Conservation (phyloP, 2,113 vertebrate species). For the Aptenodytes forsteri region DNA sequence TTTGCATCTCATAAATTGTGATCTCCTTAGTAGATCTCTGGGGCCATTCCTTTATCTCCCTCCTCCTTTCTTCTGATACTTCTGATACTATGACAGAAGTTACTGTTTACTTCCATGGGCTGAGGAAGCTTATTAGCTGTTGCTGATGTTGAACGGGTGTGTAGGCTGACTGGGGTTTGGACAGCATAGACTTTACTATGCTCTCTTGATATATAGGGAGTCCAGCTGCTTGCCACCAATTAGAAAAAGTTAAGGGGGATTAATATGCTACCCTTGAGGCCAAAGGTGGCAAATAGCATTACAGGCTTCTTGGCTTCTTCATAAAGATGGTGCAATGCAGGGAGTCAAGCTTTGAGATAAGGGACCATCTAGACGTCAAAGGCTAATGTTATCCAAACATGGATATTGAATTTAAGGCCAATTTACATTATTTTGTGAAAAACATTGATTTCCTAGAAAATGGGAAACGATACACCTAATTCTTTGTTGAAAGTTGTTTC, state of each 20-base stretch:
- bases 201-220: fast-evolving
- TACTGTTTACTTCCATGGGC: background rate
- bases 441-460: background rate
- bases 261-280: background rate
- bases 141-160: background rate
- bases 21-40: background rate
- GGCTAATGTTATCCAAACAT: background rate
- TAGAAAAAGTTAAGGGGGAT: background rate
- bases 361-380: background rate
- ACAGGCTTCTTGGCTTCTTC: background rate
- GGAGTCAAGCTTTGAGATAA: background rate
- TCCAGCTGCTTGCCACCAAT: background rate
- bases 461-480: background rate
- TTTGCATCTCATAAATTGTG: background rate
- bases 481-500: background rate
- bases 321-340: background rate
- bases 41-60: background rate
- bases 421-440: background rate
- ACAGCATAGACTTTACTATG: background rate
- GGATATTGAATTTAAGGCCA: background rate
- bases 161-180: background rate
- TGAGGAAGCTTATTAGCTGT: background rate
- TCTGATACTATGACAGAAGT: background rate
- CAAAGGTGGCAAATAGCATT: background rate
- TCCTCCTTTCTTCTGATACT: background rate